Base-by-base conservation (phyloP, 2,113 vertebrate genomes). In the Agapornis roseicollis region DNA sequence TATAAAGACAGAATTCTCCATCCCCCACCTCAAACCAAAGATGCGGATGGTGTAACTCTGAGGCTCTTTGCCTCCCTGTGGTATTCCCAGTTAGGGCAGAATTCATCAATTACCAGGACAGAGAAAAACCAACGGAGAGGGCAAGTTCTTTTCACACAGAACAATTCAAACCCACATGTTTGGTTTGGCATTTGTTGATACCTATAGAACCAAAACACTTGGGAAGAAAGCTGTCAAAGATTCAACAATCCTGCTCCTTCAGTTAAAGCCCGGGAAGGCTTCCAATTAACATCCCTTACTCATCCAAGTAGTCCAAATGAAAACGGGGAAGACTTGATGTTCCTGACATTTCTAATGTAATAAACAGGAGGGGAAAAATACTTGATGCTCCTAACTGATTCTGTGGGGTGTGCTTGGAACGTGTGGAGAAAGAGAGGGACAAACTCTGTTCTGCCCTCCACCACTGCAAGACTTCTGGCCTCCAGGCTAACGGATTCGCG, bases 201-300 rank as follows among this genome's bases (percentile, higher is more conserved):
- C 50, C 88, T 93, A 86, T 42, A 72, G 41, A 90, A 81, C 42
- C 92, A 55, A 84, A 96, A 89, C 77, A 93, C 65, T 93, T 64
- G 33, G 77, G 72, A 93, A 90, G 70, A 87, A 92, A 85, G 52
- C 83, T 96, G 92, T 84, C 90, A 92, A 86, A 93, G 56, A 92
- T 87, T 92, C 77, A 96, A 89, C 66, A 94, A 72, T 82, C 80
- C 78, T 64, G 65, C 52, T 94, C 77, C 47, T 92, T 85, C 77
- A 84, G 28, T 76, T 94, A 93, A 95, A 92, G 83, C 85, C 85
- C 61, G 90, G 92, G 94, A 96, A 89, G 18, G 86, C 37, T 82
- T 96, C 93, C 96, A 97, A 82, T 86, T 94, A 96, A 85, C 85
- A 96, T 82, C 89, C 84, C 89, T 94, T 92, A 96, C 77, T 96